Percentiles rank a stretch among this genome's conserved stretches.
These are phyloP conservation scores for Tapirus terrestris DNA, from an alignment of 2,113 vertebrate species.

Conservation along the genomic window DNA sequence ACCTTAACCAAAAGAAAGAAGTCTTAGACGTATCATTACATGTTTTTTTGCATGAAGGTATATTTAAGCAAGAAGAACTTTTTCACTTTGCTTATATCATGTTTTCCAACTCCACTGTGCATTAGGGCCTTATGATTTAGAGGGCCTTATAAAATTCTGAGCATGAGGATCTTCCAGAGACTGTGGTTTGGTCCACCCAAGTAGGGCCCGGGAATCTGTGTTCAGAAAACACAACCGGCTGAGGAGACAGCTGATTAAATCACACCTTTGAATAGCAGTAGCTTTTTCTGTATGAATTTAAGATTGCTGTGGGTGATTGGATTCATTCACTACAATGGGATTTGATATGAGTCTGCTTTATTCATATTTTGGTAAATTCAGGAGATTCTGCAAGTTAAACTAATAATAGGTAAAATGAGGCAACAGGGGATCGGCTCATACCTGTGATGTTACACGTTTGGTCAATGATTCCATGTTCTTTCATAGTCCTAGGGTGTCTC, in stretches of 20 bases:
- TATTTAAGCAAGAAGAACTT: background rate
- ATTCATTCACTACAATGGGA: background rate
- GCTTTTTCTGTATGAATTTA: background rate
- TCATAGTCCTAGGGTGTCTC: background rate
- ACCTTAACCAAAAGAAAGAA: background rate
- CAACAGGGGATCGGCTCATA: background rate
- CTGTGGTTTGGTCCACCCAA: background rate
- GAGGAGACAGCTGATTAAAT: background rate
- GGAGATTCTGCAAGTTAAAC: background rate
- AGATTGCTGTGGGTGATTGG: background rate
- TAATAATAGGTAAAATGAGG: background rate
- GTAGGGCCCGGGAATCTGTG: background rate
- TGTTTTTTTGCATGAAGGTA: background rate
- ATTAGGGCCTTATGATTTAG: background rate
- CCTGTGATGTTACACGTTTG: background rate
- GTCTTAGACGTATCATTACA: background rate
- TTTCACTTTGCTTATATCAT: background rate
- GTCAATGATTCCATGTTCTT: background rate
- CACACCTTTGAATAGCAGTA: background rate
- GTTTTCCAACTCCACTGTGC: background rate
- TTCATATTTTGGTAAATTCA: background rate
- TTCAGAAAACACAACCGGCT: background rate
- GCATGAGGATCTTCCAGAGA: background rate
- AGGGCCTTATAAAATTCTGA: background rate
- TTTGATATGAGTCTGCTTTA: background rate